These are phyloP conservation scores for Euura lappo DNA, from an alignment of 1,140 invertebrate genomes.

Conservation along the genomic window DNA sequence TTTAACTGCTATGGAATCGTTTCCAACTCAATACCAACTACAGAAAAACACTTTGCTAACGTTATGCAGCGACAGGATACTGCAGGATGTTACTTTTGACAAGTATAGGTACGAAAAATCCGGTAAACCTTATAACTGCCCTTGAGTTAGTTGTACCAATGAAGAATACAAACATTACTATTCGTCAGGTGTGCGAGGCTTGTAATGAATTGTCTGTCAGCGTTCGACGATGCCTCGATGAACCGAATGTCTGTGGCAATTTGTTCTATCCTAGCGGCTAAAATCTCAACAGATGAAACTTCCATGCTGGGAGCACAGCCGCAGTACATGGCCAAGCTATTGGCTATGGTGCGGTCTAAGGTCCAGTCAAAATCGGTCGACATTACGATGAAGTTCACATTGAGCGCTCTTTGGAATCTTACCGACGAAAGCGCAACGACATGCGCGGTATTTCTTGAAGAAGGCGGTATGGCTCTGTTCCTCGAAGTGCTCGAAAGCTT, in stretches of 20 bases:
- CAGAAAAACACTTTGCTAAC: constrained; percentile 82
- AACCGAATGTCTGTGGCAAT: constrained; percentile 85
- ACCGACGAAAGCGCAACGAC: constrained; percentile 79
- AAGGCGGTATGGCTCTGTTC: constrained; percentile 75
- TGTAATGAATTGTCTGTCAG: constrained; percentile 78
- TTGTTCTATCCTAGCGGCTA: constrained; percentile 75
- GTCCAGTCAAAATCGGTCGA: constrained; percentile 68
- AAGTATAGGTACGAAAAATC: constrained; percentile 60
- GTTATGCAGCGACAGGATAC: constrained; percentile 79
- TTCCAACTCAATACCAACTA: constrained; percentile 73
- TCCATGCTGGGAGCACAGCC: constrained; percentile 73
- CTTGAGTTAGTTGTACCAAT: too few relatives aligned
- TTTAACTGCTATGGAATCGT: constrained; percentile 75
- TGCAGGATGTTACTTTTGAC: constrained; percentile 80
- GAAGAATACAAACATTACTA: too few relatives aligned
- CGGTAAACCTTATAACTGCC: too few relatives aligned
- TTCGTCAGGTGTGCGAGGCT: constrained; percentile 69
- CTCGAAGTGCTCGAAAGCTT: constrained; percentile 72
- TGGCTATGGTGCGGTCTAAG: constrained; percentile 73
- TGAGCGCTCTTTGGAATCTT: constrained; percentile 85
- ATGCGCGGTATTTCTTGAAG: constrained; percentile 75
- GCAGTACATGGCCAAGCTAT: constrained; percentile 76
- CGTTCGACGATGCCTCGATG: constrained; percentile 77
- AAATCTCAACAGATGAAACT: constrained; percentile 79
- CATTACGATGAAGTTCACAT: constrained; percentile 82